Evolutionary conservation across 2,797 vertebrate species (phyloP).

Genomic region (Paratrypauchen microcephalus): DNA sequence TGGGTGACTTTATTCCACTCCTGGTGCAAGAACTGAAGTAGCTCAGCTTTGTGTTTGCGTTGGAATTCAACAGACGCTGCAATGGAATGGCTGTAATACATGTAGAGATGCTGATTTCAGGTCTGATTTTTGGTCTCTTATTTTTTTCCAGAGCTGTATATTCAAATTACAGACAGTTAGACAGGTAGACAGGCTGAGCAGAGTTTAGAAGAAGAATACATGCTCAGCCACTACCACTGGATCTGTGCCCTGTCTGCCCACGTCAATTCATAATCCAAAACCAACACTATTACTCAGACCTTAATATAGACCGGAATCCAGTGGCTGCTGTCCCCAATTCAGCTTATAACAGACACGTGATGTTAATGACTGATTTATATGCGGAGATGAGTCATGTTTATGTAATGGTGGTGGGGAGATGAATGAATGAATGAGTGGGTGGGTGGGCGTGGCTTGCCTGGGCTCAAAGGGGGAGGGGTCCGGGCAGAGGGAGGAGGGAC

Average conservation of each 20-base stretch:
- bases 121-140: too few relatives aligned
- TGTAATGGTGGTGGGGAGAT: conserved; percentile 61
- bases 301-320: conserved; percentile 59
- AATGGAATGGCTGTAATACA: too few relatives aligned
- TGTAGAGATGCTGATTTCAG: too few relatives aligned
- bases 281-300: conserved; percentile 41
- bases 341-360: conserved; percentile 36
- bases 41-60: too few relatives aligned
- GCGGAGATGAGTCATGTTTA: conserved; percentile 61
- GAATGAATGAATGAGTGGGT: conserved; percentile 3
- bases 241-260: conserved; percentile 58
- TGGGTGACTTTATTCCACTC: too few relatives aligned
- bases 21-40: too few relatives aligned
- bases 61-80: too few relatives aligned
- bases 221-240: conserved; percentile 49
- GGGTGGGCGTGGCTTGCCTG: neutral
- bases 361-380: conserved; percentile 55
- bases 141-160: too few relatives aligned
- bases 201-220: conserved; percentile 5
- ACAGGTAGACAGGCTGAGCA: too few relatives aligned
- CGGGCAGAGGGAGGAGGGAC: conserved; percentile 27
- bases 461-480: conserved; percentile 65
- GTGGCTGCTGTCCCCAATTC: conserved; percentile 21
- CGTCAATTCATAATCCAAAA: conserved; percentile 58
- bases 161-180: conserved; percentile 25